phyloP scores from a whole-genome alignment of 2,888 invertebrate genomes.

The Syrphus vitripennis region DNA sequence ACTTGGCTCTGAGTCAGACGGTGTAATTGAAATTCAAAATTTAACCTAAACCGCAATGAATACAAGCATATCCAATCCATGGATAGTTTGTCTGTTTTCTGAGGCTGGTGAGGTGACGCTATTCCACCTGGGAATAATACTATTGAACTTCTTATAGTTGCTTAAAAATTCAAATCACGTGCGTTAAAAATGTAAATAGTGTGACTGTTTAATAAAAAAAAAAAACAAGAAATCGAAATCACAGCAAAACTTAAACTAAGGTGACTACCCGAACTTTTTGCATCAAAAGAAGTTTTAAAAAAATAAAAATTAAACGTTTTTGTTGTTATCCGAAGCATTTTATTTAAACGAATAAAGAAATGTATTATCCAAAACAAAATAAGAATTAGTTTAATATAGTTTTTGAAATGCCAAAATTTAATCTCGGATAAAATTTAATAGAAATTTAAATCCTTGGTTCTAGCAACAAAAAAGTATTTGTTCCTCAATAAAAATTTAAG shows the following conservation, averaged over 20 bases:
- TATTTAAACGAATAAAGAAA: too few relatives aligned
- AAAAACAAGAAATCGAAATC: background rate
- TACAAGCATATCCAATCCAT: background rate
- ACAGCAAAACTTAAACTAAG: background rate
- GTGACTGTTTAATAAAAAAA: slow-evolving; percentile 14
- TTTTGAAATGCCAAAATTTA: too few relatives aligned
- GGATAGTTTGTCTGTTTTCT: background rate
- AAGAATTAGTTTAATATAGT: too few relatives aligned
- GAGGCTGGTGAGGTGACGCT: slow-evolving; percentile 10
- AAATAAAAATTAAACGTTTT: too few relatives aligned
- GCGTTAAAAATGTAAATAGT: slow-evolving; percentile 31
- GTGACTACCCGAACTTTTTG: background rate
- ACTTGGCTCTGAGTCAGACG: slow-evolving; percentile 56
- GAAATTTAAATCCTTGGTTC: too few relatives aligned
- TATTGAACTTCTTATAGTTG: background rate
- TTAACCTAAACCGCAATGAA: slow-evolving; percentile 36
- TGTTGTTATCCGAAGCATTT: too few relatives aligned
- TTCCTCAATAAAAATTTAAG: too few relatives aligned
- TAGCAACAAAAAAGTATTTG: too few relatives aligned
- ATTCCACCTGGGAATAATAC: slow-evolving; percentile 20
- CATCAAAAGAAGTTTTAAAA: too few relatives aligned
- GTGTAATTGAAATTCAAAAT: slow-evolving; percentile 63
- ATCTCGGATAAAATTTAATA: too few relatives aligned
- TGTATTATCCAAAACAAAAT: too few relatives aligned
- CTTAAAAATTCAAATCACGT: slow-evolving; percentile 41